phyloP scores from a whole-genome alignment of 2,113 vertebrate genomes.

The Dipodomys ordii region DNA sequence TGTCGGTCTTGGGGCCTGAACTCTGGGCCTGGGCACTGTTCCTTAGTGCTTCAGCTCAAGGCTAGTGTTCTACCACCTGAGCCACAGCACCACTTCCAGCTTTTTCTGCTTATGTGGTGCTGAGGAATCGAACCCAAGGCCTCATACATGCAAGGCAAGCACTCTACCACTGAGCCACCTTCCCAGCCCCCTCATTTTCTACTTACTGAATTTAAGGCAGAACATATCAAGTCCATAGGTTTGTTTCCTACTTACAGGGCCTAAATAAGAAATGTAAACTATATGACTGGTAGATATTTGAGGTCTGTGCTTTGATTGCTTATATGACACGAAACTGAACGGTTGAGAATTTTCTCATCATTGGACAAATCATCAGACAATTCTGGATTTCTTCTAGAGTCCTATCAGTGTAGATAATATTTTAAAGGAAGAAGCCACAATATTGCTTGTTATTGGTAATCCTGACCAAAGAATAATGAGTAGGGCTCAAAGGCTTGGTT shows the following conservation, averaged over 20 bases:
- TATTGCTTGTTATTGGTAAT: slow-evolving; percentile 24
- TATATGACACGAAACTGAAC: slow-evolving; percentile 52
- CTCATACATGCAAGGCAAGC: too few relatives aligned
- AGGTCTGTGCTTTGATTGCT: slow-evolving; percentile 2
- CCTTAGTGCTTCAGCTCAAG: too few relatives aligned
- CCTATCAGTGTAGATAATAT: background rate
- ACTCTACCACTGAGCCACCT: too few relatives aligned
- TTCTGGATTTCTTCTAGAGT: background rate
- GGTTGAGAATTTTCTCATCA: background rate
- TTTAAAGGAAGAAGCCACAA: slow-evolving; percentile 45
- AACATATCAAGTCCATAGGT: background rate
- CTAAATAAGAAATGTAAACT: slow-evolving; percentile 1
- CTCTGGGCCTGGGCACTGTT: too few relatives aligned
- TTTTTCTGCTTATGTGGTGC: too few relatives aligned
- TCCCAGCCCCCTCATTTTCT: too few relatives aligned
- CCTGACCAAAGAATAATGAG: slow-evolving; percentile 4
- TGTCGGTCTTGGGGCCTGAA: too few relatives aligned
- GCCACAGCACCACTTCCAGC: too few relatives aligned
- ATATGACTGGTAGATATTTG: background rate
- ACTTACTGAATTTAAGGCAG: background rate
- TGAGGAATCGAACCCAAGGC: too few relatives aligned
- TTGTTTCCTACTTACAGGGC: slow-evolving; percentile 11
- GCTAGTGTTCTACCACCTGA: too few relatives aligned
- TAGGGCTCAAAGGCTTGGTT: slow-evolving; percentile 32
- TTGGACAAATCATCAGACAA: background rate